Base-by-base conservation (phyloP, 2,797 vertebrate species). In the Smutsia gigantea region DNA sequence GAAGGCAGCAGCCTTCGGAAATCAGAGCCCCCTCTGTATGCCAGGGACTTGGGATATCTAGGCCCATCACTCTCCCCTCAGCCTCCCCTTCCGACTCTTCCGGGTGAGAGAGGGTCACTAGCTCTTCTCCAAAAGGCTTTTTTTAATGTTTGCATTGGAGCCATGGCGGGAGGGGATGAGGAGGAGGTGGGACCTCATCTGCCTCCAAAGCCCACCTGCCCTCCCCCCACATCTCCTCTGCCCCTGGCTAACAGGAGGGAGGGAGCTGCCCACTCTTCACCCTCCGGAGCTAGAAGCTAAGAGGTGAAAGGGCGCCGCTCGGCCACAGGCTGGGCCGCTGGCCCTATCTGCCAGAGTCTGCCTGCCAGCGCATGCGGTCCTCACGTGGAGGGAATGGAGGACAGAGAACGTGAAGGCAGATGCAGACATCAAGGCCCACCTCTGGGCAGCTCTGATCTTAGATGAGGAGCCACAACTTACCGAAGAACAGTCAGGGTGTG, bases 141-240 rank as follows among this genome's bases (percentile, higher is more conserved):
- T 97, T 96, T 97, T 95, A 90, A 90, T 69, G 18, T 93, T 42
- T 11, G 91, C 34, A 17, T 83, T 64, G 79, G 37, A 2, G 49
- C 75, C 5, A 10, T 75, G 34, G 84, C 6, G 11, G 55, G 34
- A 90, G 13, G 74, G 42, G 42, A 46, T 46, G 42, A 46, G 42
- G 42, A 46, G 42, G 97, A 97, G 93, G 88, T 51, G 59, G 90
- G 42, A 51, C 59, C 63, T 74, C 42, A 13, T 9, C 39, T 46
- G 42, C 42, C 42, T 10, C 42, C 42, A 46, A 46, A 46, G 42
- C 42, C 42, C 42, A 46, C 42, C 42, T 8, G 42, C 42, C 42
- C 42, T 46, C 42, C 42, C 8, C 42, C 42, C 10, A 46, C 8
- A 46, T 10, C 42, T 46, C 42, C 42, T 46, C 42, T 46, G 42